Base-by-base conservation (phyloP, 2,888 invertebrate species). In the Agapostemon virescens region DNA sequence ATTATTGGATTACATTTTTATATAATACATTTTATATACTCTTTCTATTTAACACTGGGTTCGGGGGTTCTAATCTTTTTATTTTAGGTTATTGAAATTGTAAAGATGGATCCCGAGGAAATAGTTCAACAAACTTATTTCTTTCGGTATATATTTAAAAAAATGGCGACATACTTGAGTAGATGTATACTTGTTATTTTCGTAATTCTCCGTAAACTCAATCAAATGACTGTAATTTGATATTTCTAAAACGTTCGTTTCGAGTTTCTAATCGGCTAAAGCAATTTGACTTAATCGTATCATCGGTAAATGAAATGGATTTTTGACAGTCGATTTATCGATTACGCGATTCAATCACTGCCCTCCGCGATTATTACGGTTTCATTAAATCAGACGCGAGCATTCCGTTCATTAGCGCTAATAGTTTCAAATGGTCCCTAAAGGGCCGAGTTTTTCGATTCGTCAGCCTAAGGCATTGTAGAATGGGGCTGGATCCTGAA, bases 381-480 rank as follows among this genome's bases (percentile, higher is more conserved):
- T 33, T 66, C 33, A 40, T 80, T 66, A 73, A 67, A 69, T 49
- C 69, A 13, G 13, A 36, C 66, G 26, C 64, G 64, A 64, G 17
- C 45, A 7, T 58, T 30, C 26, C 63, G 61, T 68, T 82, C 81
- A 71, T 77, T 36, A 40, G 68, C 15, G 36, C 23, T 81, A 82
- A 81, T 69, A 82, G 82, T 81, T 74, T 81, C 71, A 77, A 73
- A 72, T 64, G 67, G 55, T 20, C 33, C 36, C 55, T 49, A 55
- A 61, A 79, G 40, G 49, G 49, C 64, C 15, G 20, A 40, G 30
- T 58, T 74, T 71, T 74, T 77, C 45, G 77, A 80, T 69, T 70
- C 76, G 82, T 74, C 82, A 45, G 76, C 63, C 69, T 23, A 40
- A 26, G 68, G 69, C 49, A 83, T 80, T 80, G 83, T 79, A 69